Evolutionary conservation across 2,888 invertebrate genomes (phyloP).

Genomic region (Lepidocyrtinus sp.): DNA sequence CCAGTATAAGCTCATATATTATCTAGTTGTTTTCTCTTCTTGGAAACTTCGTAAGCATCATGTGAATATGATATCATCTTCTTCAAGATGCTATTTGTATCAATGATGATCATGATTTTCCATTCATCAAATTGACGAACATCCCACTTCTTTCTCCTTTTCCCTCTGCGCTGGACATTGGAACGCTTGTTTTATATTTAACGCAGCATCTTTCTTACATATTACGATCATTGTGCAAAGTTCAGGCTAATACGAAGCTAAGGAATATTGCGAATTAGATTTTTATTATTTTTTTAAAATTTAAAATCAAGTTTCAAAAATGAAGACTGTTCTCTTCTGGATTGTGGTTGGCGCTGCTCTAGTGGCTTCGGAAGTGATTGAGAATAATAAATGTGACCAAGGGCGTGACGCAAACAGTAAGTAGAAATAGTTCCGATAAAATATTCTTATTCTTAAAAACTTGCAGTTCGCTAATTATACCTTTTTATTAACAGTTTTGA

Average conservation of each 20-base stretch:
- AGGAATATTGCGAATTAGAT: neutral
- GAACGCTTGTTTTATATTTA: neutral
- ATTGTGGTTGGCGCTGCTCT: neutral
- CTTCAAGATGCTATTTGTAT: no score
- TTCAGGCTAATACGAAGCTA: neutral
- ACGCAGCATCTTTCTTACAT: neutral
- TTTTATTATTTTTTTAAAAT: neutral
- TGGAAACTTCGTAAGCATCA: neutral
- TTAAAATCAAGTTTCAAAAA: neutral
- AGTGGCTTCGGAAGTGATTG: conserved; percentile 53
- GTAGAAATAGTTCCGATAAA: conserved; percentile 5
- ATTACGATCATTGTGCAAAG: neutral
- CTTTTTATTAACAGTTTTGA: conserved; percentile 72
- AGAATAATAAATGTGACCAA: conserved; percentile 47
- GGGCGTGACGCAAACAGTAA: conserved; percentile 61
- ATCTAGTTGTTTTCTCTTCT: neutral
- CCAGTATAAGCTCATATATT: neutral
- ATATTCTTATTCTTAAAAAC: neutral
- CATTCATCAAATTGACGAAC: no score
- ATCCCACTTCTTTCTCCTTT: neutral
- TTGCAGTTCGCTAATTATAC: neutral
- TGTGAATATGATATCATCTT: neutral
- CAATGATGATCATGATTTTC: neutral
- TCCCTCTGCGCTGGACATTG: neutral
- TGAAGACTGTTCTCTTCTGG: conserved; percentile 31